Evolutionary conservation across 2,797 vertebrate species (phyloP).

Genomic region (Sparus aurata): DNA sequence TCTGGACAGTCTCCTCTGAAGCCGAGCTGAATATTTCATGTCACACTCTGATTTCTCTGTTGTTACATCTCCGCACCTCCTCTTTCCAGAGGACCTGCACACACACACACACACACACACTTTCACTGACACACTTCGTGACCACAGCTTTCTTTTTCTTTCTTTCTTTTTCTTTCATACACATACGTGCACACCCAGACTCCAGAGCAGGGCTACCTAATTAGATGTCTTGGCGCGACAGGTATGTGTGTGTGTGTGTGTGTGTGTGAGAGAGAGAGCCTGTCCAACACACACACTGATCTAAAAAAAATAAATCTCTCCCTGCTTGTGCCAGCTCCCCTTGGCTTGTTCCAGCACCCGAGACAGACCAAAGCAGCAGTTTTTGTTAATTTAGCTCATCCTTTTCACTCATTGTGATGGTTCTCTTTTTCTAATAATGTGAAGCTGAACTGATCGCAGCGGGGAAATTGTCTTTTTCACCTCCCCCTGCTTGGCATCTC

Average conservation of each 20-base stretch:
- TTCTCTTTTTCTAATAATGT: conserved; percentile 9
- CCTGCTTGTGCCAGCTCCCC: conserved; percentile 20
- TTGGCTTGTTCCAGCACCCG: conserved; percentile 11
- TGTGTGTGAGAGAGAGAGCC: conserved; percentile 38
- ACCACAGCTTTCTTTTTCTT: conserved; percentile 21
- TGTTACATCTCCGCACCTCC: conserved; percentile 62
- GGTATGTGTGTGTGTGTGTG: conserved; percentile 37
- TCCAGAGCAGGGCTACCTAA: conserved; percentile 53
- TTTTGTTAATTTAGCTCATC: conserved; percentile 30
- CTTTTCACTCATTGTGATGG: conserved; percentile 7
- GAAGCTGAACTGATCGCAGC: conserved; percentile 7
- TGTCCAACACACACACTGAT: conserved; percentile 26
- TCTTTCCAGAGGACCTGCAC: conserved; percentile 29
- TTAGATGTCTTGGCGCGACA: conserved; percentile 46
- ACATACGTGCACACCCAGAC: conserved; percentile 18
- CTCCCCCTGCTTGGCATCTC: background rate
- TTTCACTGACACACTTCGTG: conserved; percentile 32
- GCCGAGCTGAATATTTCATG: conserved; percentile 81
- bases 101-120: conserved; percentile 24
- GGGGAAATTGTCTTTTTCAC: background rate
- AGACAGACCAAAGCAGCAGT: conserved; percentile 13
- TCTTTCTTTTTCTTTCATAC: background rate
- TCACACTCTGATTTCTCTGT: conserved; percentile 77
- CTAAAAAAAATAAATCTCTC: conserved; percentile 44
- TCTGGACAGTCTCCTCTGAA: conserved; percentile 78